A percentile compares a stretch with the other conserved stretches of the same genome.
Evolutionary conservation across 2,888 invertebrate species (phyloP).

Genomic region (Keiferia lycopersicella): DNA sequence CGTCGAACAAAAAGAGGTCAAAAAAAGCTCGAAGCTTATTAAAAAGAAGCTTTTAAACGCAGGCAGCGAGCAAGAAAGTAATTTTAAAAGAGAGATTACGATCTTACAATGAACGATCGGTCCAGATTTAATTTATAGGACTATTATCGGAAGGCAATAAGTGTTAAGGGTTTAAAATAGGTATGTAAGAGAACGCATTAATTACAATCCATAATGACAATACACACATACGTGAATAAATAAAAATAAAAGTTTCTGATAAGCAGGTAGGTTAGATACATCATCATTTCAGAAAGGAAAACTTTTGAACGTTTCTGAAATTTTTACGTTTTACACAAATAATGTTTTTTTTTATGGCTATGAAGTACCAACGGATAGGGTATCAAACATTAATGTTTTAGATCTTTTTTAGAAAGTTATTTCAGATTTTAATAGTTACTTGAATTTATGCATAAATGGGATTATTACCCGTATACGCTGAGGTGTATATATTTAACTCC

Average conservation of each 20-base stretch:
- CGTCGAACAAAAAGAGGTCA: conserved; percentile 35
- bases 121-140: conserved; percentile 23
- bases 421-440: not conserved
- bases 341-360: too few relatives aligned
- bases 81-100: conserved; percentile 39
- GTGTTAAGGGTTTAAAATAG: conserved; percentile 1
- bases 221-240: too few relatives aligned
- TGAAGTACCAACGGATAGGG: too few relatives aligned
- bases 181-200: not conserved
- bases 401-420: too few relatives aligned
- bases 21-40: conserved; percentile 48
- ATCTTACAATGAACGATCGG: conserved; percentile 34
- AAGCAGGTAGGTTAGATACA: too few relatives aligned
- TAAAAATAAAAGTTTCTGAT: too few relatives aligned
- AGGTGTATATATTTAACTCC: not conserved
- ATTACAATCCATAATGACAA: too few relatives aligned
- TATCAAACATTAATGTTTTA: too few relatives aligned
- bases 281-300: too few relatives aligned
- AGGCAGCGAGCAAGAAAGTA: conserved; percentile 29
- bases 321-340: too few relatives aligned
- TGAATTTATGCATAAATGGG: not conserved
- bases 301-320: too few relatives aligned
- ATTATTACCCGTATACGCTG: not conserved
- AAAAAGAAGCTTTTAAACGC: conserved; percentile 25
- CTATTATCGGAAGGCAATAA: conserved; percentile 11